phyloP scores from a whole-genome alignment of 2,888 invertebrate genomes.

The Cosmorhoe ocellata region DNA sequence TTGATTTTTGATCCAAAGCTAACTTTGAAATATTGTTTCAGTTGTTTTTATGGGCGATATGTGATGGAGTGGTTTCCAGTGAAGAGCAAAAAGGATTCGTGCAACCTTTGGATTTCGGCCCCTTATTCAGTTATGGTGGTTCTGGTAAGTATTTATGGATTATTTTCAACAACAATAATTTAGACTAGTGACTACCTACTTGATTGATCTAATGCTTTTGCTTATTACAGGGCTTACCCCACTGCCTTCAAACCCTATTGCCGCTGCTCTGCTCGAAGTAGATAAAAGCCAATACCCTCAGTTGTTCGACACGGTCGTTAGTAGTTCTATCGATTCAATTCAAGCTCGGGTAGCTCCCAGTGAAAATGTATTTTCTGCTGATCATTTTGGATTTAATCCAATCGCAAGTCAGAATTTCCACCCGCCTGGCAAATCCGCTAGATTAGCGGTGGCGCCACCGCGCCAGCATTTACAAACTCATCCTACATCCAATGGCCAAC shows the following conservation, averaged over 20 bases:
- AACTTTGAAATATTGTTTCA: constrained; percentile 50
- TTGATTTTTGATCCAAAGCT: constrained; percentile 12
- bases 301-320: constrained; percentile 72
- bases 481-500: constrained; percentile 46
- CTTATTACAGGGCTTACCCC: constrained; percentile 69
- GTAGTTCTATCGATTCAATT: constrained; percentile 76
- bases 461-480: constrained; percentile 44
- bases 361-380: constrained; percentile 68
- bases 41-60: constrained; percentile 71
- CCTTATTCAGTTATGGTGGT: constrained; percentile 73
- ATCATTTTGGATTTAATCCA: constrained; percentile 75
- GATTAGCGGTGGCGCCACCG: constrained; percentile 54
- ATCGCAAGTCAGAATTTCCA: constrained; percentile 72
- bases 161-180: background rate
- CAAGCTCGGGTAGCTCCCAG: constrained; percentile 66
- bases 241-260: constrained; percentile 71
- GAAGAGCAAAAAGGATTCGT: constrained; percentile 73
- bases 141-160: constrained; percentile 51
- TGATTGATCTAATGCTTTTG: constrained; percentile 35
- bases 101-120: constrained; percentile 79
- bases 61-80: constrained; percentile 60
- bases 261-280: constrained; percentile 68
- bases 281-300: constrained; percentile 75
- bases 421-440: constrained; percentile 59
- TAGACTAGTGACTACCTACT: no score